phyloP scores from a whole-genome alignment of 1,140 invertebrate genomes.

The Ooceraea biroi region DNA sequence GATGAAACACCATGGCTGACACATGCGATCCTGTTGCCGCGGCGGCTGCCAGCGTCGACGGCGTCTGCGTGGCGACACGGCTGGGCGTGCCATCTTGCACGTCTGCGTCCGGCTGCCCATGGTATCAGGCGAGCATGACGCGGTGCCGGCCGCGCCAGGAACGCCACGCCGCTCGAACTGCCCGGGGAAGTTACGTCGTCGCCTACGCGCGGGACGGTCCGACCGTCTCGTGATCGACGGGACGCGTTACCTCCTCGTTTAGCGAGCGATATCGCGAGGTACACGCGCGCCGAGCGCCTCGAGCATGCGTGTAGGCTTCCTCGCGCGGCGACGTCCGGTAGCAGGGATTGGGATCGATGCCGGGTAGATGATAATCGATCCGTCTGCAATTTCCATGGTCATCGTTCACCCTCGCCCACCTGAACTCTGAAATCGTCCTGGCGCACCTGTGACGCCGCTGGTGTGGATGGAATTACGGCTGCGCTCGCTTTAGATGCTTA shows the following conservation, averaged over 20 bases:
- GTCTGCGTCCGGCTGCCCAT: slow-evolving; percentile 84
- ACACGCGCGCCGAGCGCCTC: slow-evolving; percentile 41
- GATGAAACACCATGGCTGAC: slow-evolving; percentile 21
- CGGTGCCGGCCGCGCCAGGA: neutral
- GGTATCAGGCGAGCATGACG: slow-evolving; percentile 78
- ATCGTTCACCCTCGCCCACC: too few relatives aligned
- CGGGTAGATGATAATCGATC: too few relatives aligned
- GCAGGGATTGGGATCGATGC: too few relatives aligned
- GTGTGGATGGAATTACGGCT: too few relatives aligned
- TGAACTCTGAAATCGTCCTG: too few relatives aligned
- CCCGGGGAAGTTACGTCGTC: slow-evolving; percentile 38
- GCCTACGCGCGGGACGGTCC: slow-evolving; percentile 29
- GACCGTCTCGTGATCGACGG: slow-evolving; percentile 36
- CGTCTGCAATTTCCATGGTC: too few relatives aligned
- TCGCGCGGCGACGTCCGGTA: too few relatives aligned
- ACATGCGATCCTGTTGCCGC: slow-evolving; percentile 78
- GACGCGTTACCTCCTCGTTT: slow-evolving; percentile 45
- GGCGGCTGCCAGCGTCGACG: slow-evolving; percentile 74
- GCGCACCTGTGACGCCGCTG: too few relatives aligned
- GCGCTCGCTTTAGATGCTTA: too few relatives aligned
- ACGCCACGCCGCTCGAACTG: neutral
- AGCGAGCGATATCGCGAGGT: slow-evolving; percentile 29
- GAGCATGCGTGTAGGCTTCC: too few relatives aligned
- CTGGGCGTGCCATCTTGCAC: slow-evolving; percentile 83
- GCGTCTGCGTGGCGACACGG: slow-evolving; percentile 80